Conservation (phyloP, 2,888 invertebrate genomes). For the Tanaodytes sp. region DNA sequence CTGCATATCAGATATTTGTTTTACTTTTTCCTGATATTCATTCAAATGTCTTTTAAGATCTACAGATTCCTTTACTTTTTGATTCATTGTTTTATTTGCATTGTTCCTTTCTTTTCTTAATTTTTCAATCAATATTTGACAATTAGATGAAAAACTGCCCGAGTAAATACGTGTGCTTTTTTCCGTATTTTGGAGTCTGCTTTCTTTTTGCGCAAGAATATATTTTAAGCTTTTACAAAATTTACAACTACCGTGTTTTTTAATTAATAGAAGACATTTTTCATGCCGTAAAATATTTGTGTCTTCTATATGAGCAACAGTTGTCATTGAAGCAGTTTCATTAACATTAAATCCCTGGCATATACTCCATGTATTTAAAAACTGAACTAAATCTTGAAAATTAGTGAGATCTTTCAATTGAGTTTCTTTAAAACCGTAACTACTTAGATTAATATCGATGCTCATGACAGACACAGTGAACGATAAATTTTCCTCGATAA, state of each 20-base stretch:
- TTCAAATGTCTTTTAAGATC: not conserved
- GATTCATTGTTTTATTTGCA: not conserved
- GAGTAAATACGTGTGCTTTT: conserved; percentile 1
- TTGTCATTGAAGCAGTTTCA: conserved; percentile 2
- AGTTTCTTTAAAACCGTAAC: not conserved
- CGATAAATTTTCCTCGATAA: not conserved
- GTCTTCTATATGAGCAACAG: conserved; percentile 4
- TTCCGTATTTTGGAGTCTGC: not conserved
- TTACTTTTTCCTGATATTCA: not conserved
- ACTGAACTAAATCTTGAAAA: not conserved
- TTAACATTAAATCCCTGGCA: not conserved
- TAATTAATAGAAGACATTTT: conserved; percentile 4
- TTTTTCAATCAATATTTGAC: not conserved
- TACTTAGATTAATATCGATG: not conserved
- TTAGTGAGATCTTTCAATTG: not conserved
- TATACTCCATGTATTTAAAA: conserved; percentile 4
- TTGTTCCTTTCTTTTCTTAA: not conserved
- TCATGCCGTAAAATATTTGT: not conserved
- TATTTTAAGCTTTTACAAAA: conserved; percentile 8
- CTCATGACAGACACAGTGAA: conserved; percentile 3
- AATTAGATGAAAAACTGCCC: not conserved
- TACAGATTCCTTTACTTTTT: conserved; percentile 1
- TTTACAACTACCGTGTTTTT: not conserved
- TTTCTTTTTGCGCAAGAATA: conserved; percentile 5
- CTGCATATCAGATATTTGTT: conserved; percentile 3